Conservation (phyloP, 2,113 vertebrate genomes). For the Percina caprodes region DNA sequence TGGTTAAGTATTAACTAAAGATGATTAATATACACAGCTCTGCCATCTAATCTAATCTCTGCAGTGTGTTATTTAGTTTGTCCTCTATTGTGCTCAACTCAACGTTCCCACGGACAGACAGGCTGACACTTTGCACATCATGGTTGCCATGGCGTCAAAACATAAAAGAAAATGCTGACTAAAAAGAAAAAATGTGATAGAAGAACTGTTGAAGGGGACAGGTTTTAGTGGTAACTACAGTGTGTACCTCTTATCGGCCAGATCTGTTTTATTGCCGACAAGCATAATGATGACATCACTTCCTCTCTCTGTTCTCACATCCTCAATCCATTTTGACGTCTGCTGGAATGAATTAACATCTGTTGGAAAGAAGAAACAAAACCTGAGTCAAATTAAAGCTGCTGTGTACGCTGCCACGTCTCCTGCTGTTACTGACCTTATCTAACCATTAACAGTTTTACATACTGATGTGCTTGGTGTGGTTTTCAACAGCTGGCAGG, state of each 20-base stretch:
- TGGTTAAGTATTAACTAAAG: neutral
- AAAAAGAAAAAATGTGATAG: neutral
- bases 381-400: conserved; percentile 1
- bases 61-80: neutral
- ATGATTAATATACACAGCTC: conserved; percentile 25
- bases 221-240: neutral
- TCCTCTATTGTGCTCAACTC: neutral
- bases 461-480: neutral
- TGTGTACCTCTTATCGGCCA: conserved; percentile 91
- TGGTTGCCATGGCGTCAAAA: conserved; percentile 15
- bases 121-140: conserved; percentile 10
- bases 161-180: conserved; percentile 7
- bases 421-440: neutral
- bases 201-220: neutral
- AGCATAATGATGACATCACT: conserved; percentile 96
- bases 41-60: conserved; percentile 36
- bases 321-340: conserved; percentile 95
- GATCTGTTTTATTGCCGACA: conserved; percentile 94
- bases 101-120: neutral
- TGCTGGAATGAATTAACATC: conserved; percentile 95
- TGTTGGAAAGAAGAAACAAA: conserved; percentile 61
- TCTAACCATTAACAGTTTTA: neutral
- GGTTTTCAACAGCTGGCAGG: neutral
- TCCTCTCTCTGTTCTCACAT: conserved; percentile 94
- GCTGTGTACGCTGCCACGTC: neutral